A percentile compares a stretch with the other conserved stretches of the same genome.
These are phyloP conservation scores for Lutjanus erythropterus DNA, from an alignment of 2,113 vertebrate species.

Conservation along the genomic window DNA sequence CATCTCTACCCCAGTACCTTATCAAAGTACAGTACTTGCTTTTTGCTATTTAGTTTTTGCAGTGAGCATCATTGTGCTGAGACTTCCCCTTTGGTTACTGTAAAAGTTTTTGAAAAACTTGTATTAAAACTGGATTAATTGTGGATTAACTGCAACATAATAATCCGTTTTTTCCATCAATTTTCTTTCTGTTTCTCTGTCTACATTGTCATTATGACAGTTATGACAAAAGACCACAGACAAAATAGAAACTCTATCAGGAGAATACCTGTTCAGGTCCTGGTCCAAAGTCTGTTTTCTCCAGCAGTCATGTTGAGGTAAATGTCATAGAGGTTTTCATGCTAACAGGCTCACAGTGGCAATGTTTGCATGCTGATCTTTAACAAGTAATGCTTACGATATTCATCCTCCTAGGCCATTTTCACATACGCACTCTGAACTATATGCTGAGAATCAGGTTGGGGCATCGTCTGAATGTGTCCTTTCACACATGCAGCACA, in stretches of 20 bases:
- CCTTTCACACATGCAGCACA: too few species aligned
- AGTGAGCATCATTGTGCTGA: not conserved
- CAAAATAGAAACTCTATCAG: not conserved
- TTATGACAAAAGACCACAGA: not conserved
- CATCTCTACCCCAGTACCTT: slow-evolving; percentile 12
- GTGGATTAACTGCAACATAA: not conserved
- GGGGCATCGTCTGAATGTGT: too few species aligned
- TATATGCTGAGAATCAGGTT: too few species aligned
- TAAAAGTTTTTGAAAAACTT: slow-evolving; percentile 15
- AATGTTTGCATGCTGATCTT: not conserved
- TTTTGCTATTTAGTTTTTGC: slow-evolving; percentile 14
- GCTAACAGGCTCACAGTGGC: not conserved
- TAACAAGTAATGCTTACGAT: not conserved
- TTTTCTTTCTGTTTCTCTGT: not conserved
- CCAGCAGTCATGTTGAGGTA: not conserved
- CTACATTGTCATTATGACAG: not conserved
- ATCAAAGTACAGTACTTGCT: slow-evolving; percentile 21
- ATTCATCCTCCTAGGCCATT: not conserved
- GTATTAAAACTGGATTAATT: not conserved
- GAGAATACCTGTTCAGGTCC: not conserved
- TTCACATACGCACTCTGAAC: too few species aligned
- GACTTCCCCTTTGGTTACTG: slow-evolving; percentile 9
- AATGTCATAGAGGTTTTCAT: not conserved
- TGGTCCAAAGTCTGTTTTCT: not conserved
- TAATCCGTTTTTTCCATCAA: not conserved